These are phyloP conservation scores for Vanacampus margaritifer DNA, from an alignment of 2,113 vertebrate genomes.

Conservation along the genomic window DNA sequence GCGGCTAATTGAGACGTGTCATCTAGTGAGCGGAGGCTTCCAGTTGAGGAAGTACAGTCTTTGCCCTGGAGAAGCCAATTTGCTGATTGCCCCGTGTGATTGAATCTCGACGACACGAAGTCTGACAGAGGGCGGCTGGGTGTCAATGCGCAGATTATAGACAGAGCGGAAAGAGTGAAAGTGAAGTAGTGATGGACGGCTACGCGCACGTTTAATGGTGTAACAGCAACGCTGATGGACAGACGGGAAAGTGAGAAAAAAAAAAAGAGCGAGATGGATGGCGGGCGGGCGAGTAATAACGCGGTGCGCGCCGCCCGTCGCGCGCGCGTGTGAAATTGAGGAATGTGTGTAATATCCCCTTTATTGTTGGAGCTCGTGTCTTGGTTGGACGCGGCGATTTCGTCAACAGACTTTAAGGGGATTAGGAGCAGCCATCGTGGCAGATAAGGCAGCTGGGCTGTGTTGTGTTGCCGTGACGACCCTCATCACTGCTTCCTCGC, in stretches of 20 bases:
- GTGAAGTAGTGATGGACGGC: conserved; percentile 38
- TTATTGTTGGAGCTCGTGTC: conserved; percentile 64
- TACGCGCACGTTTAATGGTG: conserved; percentile 31
- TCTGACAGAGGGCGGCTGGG: conserved; percentile 16
- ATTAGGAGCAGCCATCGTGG: conserved; percentile 61
- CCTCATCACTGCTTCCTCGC: neutral
- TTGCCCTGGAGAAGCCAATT: conserved; percentile 7
- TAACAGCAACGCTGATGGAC: conserved; percentile 46
- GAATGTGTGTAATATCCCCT: conserved; percentile 66
- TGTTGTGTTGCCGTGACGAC: conserved; percentile 40
- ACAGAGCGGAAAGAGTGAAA: conserved; percentile 26
- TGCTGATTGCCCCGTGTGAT: conserved; percentile 25
- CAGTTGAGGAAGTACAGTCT: neutral
- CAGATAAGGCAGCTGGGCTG: conserved; percentile 49
- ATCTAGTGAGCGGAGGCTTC: neutral
- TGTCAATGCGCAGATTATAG: conserved; percentile 36
- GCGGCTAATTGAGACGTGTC: neutral
- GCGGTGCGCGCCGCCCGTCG: conserved; percentile 24
- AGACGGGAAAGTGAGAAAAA: conserved; percentile 26
- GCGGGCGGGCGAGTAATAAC: conserved; percentile 43
- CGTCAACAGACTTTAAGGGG: conserved; percentile 65
- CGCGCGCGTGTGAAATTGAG: conserved; percentile 36
- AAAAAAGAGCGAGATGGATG: conserved; percentile 25
- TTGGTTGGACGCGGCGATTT: conserved; percentile 60
- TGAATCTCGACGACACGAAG: conserved; percentile 36